Base-by-base conservation (phyloP, 2,888 invertebrate species). In the Drosophila merina region DNA sequence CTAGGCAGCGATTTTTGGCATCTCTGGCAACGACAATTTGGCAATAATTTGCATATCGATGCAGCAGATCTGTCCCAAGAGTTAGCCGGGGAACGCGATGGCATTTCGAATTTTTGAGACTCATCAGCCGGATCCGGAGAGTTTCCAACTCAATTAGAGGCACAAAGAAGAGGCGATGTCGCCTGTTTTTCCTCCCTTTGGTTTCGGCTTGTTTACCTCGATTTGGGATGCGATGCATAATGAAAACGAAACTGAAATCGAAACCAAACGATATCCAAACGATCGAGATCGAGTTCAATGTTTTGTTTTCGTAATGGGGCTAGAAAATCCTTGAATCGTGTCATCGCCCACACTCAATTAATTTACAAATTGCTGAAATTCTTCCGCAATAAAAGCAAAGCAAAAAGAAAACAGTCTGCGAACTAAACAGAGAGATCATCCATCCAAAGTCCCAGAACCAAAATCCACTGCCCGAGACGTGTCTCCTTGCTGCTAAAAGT, bases 341-440 rank as follows among this genome's bases (percentile, higher is more conserved):
- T 84, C 84, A 84, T 77, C 72, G 75, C 48, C 52, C 66, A 62
- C 44, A 38, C 14, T 30, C 48, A 49, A 45, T 70, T 74, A 75
- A 82, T 80, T 81, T 81, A 85, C 81, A 83, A 83, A 86, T 83
- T 79, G 75, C 60, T 72, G 45, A 81, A 86, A 86, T 86, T 84
- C 84, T 84, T 84, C 86, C 84, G 86, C 78, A 76, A 79, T 57
- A 75, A 56, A 50, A 64, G 49, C 55, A 70, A 60, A 57, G 60
- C 63, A 48, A 63, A 57, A 45, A 54, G 28, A 31, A 57, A 31
- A 64, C 36, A 30, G 47, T 48, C 47, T 42, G 25, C 52, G 49
- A 26, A 28, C 38, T 38, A 42, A 8, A n/a, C 42, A 20, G 7
- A 20, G n/a, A 51, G 51, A 70, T 68, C 31, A 70, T 70, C 49